Evolutionary conservation across 2,113 vertebrate genomes (phyloP).

Genomic region (Sus scrofa): T2T-Sscrofa CM000820.6:51334501-51335000

Average conservation of each 20-base stretch:
- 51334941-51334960: fast-evolving
- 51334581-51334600: not conserved
- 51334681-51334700: not conserved
- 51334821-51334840: not conserved
- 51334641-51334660: not conserved
- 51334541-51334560: not conserved
- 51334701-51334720: not conserved
- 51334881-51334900: not conserved
- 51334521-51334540: not conserved
- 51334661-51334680: not conserved
- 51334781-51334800: not conserved
- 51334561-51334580: not conserved
- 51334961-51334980: not conserved
- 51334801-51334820: not conserved
- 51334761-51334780: not conserved
- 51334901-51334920: not conserved
- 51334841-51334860: not conserved
- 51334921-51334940: not conserved
- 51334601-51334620: not conserved
- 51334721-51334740: not conserved
- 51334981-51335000: not conserved
- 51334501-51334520: not conserved
- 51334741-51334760: not conserved
- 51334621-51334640: not conserved
- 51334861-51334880: not conserved